phyloP scores from a whole-genome alignment of 2,113 vertebrate genomes.

The Podilymbus podiceps region DNA sequence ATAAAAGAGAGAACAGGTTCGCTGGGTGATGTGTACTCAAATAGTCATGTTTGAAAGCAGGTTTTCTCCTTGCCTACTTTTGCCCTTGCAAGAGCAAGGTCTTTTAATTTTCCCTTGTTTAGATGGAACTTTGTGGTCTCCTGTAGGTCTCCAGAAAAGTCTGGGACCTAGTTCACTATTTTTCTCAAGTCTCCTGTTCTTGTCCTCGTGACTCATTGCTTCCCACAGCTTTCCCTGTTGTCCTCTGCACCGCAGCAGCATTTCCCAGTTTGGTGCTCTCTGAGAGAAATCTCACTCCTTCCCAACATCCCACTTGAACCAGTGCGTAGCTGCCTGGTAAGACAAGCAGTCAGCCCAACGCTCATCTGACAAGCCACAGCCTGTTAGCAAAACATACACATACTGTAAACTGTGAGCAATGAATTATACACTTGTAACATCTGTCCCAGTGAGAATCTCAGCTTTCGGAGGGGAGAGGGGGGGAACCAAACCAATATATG shows the following conservation, averaged over 20 bases:
- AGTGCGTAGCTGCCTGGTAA: not conserved
- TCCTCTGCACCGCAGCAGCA: not conserved
- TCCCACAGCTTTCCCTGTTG: not conserved
- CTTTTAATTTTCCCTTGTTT: not conserved
- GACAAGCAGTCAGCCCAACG: not conserved
- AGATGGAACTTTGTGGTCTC: not conserved
- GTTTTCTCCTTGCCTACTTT: not conserved
- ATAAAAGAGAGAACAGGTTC: not conserved
- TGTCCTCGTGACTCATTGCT: not conserved
- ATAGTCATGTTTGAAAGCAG: not conserved
- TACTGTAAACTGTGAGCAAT: not conserved
- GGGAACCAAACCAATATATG: not conserved
- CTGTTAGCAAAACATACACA: not conserved
- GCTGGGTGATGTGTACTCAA: not conserved
- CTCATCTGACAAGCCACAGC: constrained; percentile 5
- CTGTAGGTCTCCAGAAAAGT: not conserved
- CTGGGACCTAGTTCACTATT: not conserved
- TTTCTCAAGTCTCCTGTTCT: not conserved
- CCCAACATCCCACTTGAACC: rapidly evolving
- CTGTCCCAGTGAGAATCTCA: constrained; percentile 38
- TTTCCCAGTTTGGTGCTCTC: not conserved
- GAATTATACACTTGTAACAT: not conserved
- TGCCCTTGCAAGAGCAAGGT: not conserved
- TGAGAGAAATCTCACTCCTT: not conserved
- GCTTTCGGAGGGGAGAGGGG: not conserved